A percentile compares a stretch with the other conserved stretches of the same genome.
phyloP scores from a whole-genome alignment of 2,113 vertebrate genomes.

The Mirza zaza region DNA sequence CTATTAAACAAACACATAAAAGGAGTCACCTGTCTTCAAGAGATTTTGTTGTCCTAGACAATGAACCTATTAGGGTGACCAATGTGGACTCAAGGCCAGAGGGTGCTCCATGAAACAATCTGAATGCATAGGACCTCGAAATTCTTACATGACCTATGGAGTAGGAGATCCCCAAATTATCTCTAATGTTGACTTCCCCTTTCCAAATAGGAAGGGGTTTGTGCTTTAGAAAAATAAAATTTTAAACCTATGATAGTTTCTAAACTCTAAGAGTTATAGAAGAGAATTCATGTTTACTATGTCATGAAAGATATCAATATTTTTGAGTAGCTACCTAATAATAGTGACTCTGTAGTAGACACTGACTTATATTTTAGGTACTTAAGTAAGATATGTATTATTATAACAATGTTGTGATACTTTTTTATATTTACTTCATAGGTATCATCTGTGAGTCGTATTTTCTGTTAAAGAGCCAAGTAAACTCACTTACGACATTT shows the following conservation, averaged over 20 bases:
- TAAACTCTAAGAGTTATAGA: not conserved
- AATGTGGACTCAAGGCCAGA: not conserved
- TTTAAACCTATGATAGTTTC: not conserved
- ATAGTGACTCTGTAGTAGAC: not conserved
- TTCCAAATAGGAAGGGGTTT: not conserved
- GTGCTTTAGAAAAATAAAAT: conserved; percentile 1
- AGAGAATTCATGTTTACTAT: conserved; percentile 12
- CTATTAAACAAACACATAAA: not conserved
- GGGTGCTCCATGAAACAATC: not conserved
- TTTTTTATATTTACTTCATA: not conserved
- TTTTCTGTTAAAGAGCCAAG: not conserved
- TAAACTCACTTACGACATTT: not conserved
- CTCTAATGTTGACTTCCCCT: not conserved
- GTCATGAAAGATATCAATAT: not conserved
- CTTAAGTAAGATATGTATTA: not conserved
- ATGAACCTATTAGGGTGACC: not conserved
- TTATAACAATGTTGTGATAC: not conserved
- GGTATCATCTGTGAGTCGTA: not conserved
- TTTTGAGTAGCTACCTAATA: not conserved
- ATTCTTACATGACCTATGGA: not conserved
- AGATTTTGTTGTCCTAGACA: not conserved
- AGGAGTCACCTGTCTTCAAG: not conserved
- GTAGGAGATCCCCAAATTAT: not conserved
- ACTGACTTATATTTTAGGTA: conserved; percentile 34
- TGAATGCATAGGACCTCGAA: not conserved